These are phyloP conservation scores for Pseudomyrmex gracilis DNA, from an alignment of 1,140 invertebrate species.

Conservation along the genomic window DNA sequence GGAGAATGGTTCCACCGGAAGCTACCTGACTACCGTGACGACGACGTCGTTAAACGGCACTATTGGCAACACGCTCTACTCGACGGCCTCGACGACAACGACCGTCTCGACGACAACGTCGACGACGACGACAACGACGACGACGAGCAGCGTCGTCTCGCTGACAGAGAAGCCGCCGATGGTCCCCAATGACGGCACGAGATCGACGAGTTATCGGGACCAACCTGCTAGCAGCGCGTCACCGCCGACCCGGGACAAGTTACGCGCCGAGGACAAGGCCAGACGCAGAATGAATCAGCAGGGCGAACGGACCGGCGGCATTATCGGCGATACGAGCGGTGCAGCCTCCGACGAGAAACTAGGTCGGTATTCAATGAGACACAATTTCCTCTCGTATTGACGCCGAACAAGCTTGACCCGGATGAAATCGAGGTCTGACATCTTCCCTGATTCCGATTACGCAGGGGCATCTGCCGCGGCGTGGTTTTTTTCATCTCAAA, in stretches of 20 bases:
- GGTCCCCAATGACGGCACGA: constrained; percentile 71
- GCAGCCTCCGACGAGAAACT: constrained; percentile 78
- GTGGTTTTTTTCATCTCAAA: not conserved
- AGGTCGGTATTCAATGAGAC: constrained; percentile 72
- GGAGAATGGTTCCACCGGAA: constrained; percentile 77
- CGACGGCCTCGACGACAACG: constrained; percentile 42
- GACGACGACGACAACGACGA: not conserved
- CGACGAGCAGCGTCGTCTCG: constrained; percentile 15
- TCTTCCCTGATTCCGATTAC: constrained; percentile 9
- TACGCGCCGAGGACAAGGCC: constrained; percentile 90
- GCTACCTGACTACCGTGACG: constrained; percentile 52
- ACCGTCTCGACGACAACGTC: constrained; percentile 28
- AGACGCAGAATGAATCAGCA: constrained; percentile 84
- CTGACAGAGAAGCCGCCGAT: constrained; percentile 80
- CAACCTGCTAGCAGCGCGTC: constrained; percentile 90
- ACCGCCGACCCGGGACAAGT: constrained; percentile 90
- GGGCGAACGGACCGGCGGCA: constrained; percentile 70
- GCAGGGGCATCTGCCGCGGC: not conserved
- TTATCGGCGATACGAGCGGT: constrained; percentile 61
- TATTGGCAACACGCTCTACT: constrained; percentile 40
- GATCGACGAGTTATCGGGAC: constrained; percentile 85
- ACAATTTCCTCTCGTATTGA: constrained; percentile 18
- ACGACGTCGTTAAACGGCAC: constrained; percentile 61
- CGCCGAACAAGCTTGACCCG: not conserved
- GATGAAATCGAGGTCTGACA: not conserved